These are phyloP conservation scores for Acanthaster planci DNA, from an alignment of 35 echinoderm and acorn worm species.

Conservation along the genomic window DNA sequence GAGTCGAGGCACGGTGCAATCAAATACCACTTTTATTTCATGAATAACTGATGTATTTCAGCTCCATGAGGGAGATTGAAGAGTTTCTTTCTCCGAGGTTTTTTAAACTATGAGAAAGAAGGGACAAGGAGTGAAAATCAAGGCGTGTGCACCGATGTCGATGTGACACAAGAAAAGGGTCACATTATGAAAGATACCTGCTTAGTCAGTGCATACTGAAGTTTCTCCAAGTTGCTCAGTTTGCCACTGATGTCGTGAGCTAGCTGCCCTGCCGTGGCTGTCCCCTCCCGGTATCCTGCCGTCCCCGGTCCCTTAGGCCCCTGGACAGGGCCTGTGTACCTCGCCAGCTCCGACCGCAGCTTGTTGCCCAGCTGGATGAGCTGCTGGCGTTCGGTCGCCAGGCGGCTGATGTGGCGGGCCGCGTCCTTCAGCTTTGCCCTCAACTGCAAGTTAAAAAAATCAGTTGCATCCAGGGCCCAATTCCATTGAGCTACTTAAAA, in stretches of 20 bases:
- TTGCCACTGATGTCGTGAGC: conserved; percentile 52
- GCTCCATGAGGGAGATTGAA: too few species aligned
- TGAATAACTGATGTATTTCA: too few species aligned
- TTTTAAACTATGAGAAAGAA: too few species aligned
- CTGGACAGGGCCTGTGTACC: conserved; percentile 35
- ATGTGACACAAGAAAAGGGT: too few species aligned
- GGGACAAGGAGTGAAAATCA: too few species aligned
- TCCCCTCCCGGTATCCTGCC: not conserved
- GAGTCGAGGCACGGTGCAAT: too few species aligned
- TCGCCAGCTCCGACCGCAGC: conserved; percentile 79
- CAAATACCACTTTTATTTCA: too few species aligned
- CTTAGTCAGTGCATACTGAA: conserved; percentile 92
- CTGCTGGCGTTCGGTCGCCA: conserved; percentile 82
- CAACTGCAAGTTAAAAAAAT: conserved; percentile 48
- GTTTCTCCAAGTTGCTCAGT: conserved; percentile 73
- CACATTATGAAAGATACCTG: conserved; percentile 37
- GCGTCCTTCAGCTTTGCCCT: conserved; percentile 83
- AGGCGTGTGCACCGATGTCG: too few species aligned
- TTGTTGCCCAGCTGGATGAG: conserved; percentile 90
- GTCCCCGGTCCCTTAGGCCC: not conserved
- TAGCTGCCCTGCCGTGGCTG: conserved; percentile 47
- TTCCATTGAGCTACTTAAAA: too few species aligned
- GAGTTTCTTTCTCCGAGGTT: too few species aligned
- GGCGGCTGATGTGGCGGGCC: conserved; percentile 73
- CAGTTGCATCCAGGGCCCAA: not conserved